phyloP scores from a whole-genome alignment of 2,797 vertebrate species.

The Sebastes steindachneri region DNA sequence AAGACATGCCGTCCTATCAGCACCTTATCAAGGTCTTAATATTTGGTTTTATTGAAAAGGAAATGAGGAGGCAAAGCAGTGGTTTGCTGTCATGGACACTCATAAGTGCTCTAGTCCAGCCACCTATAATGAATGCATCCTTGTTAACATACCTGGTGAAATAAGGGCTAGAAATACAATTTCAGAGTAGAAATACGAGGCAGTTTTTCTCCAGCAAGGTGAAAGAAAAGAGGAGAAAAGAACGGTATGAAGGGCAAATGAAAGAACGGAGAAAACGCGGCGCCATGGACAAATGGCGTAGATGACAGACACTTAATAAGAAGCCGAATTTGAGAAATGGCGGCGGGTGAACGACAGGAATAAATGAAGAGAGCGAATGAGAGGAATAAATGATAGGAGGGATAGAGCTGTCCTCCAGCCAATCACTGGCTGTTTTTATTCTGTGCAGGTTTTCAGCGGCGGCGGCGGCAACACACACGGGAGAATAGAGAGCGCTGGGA shows the following conservation, averaged over 20 bases:
- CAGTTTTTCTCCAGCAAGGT: constrained; percentile 27
- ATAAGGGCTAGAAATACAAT: background rate
- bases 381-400: constrained; percentile 53
- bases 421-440: constrained; percentile 66
- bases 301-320: constrained; percentile 75
- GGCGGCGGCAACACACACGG: constrained; percentile 39
- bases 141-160: constrained; percentile 9
- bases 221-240: constrained; percentile 7
- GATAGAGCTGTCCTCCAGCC: constrained; percentile 39
- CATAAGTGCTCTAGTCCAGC: background rate
- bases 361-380: constrained; percentile 57
- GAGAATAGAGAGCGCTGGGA: background rate
- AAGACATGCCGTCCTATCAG: background rate
- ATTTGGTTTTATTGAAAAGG: background rate
- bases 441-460: constrained; percentile 40
- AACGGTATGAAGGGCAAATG: constrained; percentile 53
- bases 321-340: constrained; percentile 64
- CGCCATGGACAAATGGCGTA: constrained; percentile 47
- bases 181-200: background rate
- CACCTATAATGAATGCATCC: background rate
- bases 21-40: background rate
- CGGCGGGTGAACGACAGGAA: constrained; percentile 33
- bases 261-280: constrained; percentile 28
- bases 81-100: background rate
- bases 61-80: background rate